phyloP scores from a whole-genome alignment of 2,113 vertebrate species.

The Mobula hypostoma region DNA sequence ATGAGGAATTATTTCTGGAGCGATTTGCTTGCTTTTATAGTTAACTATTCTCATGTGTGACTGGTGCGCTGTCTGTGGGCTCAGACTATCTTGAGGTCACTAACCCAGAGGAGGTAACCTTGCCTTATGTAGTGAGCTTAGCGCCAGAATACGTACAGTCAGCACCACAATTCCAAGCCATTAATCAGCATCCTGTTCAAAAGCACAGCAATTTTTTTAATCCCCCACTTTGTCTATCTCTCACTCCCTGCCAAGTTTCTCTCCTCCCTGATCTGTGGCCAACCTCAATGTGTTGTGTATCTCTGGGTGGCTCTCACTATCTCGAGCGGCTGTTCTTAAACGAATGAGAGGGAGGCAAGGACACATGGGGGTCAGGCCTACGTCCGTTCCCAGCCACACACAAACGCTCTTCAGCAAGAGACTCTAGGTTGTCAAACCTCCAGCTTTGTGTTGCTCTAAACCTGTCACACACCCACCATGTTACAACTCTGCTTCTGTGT shows the following conservation, averaged over 20 bases:
- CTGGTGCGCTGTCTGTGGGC: constrained; percentile 57
- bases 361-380: neutral
- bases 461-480: too few species aligned
- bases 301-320: neutral
- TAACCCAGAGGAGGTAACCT: constrained; percentile 55
- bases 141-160: constrained; percentile 56
- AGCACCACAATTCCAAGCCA: constrained; percentile 55
- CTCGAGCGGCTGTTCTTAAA: neutral
- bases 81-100: constrained; percentile 58
- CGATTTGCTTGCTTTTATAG: constrained; percentile 68
- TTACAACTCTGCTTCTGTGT: too few species aligned
- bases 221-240: neutral
- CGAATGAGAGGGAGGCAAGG: neutral
- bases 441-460: too few species aligned
- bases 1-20: constrained; percentile 69
- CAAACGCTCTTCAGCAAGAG: neutral
- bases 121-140: constrained; percentile 52
- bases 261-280: neutral
- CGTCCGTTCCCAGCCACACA: neutral
- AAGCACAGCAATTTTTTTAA: neutral
- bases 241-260: neutral
- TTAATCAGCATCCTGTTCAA: constrained; percentile 27
- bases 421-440: neutral
- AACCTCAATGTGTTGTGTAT: neutral
- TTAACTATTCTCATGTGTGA: constrained; percentile 73